phyloP scores from a whole-genome alignment of 2,797 vertebrate genomes.

The Decapterus maruadsi region DNA sequence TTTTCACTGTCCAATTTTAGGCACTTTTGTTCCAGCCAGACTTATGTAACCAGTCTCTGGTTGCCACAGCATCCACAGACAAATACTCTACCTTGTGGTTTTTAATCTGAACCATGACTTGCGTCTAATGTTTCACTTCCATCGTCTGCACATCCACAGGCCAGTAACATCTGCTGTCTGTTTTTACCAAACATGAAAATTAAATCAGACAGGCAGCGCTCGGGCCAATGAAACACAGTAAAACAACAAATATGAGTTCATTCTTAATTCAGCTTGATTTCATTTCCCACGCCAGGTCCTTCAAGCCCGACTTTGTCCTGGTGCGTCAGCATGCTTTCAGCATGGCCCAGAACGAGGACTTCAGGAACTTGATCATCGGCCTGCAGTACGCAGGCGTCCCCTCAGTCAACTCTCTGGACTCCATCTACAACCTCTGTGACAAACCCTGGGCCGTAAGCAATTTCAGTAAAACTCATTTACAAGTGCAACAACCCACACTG shows the following conservation, averaged over 20 bases:
- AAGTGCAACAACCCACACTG: not conserved
- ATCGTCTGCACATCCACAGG: not conserved
- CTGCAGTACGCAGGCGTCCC: constrained; percentile 96
- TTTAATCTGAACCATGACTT: not conserved
- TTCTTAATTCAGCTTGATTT: not conserved
- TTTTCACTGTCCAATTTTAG: constrained; percentile 6
- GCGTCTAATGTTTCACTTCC: constrained; percentile 2
- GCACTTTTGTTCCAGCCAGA: not conserved
- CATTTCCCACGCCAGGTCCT: constrained; percentile 90
- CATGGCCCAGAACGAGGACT: constrained; percentile 98
- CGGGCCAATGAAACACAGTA: not conserved
- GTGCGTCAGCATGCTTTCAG: constrained; percentile 97
- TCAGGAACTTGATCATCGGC: constrained; percentile 95
- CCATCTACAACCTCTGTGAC: constrained; percentile 98
- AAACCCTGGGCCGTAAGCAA: constrained; percentile 98
- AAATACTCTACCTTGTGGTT: not conserved
- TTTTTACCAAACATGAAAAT: not conserved
- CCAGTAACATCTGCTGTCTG: not conserved
- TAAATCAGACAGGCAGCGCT: not conserved
- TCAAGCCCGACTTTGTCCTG: constrained; percentile 96
- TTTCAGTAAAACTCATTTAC: constrained; percentile 1
- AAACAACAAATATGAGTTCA: not conserved
- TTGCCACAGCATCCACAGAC: not conserved
- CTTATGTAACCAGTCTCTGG: not conserved
- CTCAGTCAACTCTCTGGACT: constrained; percentile 95